Percentiles rank a stretch among this genome's conserved stretches.
phyloP scores from a whole-genome alignment of 2,797 vertebrate species.

The Eleutherodactylus coqui region DNA sequence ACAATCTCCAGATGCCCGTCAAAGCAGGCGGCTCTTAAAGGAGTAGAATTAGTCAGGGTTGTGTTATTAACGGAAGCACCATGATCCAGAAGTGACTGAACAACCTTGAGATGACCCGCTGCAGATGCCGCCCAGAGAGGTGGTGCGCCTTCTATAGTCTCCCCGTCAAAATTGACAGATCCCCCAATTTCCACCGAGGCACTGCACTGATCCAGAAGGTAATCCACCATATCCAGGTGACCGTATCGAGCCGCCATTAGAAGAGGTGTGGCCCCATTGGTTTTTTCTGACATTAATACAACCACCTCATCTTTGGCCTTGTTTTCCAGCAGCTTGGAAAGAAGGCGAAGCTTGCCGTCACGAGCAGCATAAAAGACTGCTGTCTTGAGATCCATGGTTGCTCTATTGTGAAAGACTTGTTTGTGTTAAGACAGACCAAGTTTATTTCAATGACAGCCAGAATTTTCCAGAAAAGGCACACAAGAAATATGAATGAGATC shows the following conservation, averaged over 20 bases:
- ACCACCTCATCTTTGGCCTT: conserved; percentile 91
- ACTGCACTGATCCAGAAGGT: conserved; percentile 91
- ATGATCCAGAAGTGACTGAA: conserved; percentile 92
- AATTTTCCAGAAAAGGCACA: conserved; percentile 51
- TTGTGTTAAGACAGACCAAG: conserved; percentile 6
- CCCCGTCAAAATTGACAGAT: conserved; percentile 96
- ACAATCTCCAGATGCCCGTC: conserved; percentile 98
- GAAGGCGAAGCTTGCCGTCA: conserved; percentile 94
- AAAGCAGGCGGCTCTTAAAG: conserved; percentile 93
- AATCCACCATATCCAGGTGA: conserved; percentile 95
- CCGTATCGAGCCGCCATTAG: conserved; percentile 94
- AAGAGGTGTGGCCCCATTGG: conserved; percentile 92
- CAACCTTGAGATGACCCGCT: conserved; percentile 94
- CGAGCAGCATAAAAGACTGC: conserved; percentile 96
- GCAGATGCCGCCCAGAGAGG: conserved; percentile 96
- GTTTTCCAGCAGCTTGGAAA: conserved; percentile 95
- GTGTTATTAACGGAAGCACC: conserved; percentile 98
- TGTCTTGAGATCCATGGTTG: conserved; percentile 97
- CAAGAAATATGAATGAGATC: conserved; percentile 44
- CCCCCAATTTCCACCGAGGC: conserved; percentile 93
- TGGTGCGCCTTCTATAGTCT: conserved; percentile 96
- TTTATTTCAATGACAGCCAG: conserved; percentile 20
- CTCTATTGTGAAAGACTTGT: conserved; percentile 52
- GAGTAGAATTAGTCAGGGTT: conserved; percentile 95
- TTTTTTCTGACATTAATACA: conserved; percentile 91